Conservation (phyloP, 2,888 invertebrate species). For the Oxyteleia sp. region DNA sequence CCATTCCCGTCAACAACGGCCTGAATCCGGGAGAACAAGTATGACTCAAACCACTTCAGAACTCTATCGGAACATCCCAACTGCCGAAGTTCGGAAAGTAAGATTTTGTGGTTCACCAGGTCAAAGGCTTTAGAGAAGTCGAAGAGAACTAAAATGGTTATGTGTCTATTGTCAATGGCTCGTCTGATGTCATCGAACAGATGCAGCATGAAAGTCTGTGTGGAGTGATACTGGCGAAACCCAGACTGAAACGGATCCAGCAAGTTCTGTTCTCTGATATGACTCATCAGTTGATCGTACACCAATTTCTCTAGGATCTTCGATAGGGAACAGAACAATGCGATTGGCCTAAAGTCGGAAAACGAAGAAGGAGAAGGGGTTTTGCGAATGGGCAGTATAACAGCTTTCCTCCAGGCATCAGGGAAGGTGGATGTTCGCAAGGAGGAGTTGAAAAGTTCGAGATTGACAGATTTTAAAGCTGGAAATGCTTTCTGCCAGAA, state of each 20-base stretch:
- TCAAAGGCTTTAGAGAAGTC: conserved; percentile 39
- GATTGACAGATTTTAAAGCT: too few species aligned
- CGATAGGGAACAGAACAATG: conserved; percentile 32
- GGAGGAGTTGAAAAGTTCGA: too few species aligned
- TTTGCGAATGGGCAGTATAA: too few species aligned
- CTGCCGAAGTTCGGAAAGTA: neutral
- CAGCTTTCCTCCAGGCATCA: too few species aligned
- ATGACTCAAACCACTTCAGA: neutral
- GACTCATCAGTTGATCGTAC: conserved; percentile 7
- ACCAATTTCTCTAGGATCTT: conserved; percentile 46
- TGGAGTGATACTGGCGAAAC: neutral
- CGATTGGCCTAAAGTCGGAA: too few species aligned
- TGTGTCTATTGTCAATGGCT: neutral
- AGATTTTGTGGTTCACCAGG: conserved; percentile 4
- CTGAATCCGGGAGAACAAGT: neutral
- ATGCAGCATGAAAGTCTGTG: conserved; percentile 6
- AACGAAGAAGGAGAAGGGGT: too few species aligned
- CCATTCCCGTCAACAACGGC: neutral
- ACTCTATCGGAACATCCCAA: too few species aligned
- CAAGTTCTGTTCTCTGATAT: neutral
- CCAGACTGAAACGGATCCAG: conserved; percentile 25
- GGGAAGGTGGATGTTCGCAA: too few species aligned
- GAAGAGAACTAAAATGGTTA: conserved; percentile 19
- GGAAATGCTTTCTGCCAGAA: too few species aligned
- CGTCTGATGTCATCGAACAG: conserved; percentile 12